Conservation (phyloP, 2,888 invertebrate genomes). For the Lottia scabra region DNA sequence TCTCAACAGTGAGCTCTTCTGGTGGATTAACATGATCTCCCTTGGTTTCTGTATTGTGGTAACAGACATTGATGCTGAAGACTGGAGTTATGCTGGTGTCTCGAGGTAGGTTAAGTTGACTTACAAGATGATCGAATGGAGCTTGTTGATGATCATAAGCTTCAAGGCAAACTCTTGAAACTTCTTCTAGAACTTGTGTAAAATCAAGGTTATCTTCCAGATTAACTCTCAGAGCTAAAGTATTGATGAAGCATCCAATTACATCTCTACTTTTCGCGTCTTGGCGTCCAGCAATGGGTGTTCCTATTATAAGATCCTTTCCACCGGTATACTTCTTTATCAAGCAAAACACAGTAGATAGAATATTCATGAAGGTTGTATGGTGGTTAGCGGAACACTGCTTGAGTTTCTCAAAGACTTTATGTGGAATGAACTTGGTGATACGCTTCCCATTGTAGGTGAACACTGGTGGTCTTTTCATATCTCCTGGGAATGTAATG, state of each 20-base stretch:
- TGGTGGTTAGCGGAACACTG: neutral
- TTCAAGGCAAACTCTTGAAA: neutral
- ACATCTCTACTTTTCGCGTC: neutral
- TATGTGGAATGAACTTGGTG: neutral
- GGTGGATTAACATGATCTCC: neutral
- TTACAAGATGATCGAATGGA: neutral
- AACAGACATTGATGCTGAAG: neutral
- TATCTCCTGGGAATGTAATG: neutral
- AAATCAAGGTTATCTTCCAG: neutral
- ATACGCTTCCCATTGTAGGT: neutral
- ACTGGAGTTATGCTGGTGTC: neutral
- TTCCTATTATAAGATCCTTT: neutral
- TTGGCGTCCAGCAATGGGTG: neutral
- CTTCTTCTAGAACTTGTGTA: neutral
- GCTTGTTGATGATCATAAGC: neutral
- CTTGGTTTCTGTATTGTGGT: neutral
- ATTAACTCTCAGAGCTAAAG: neutral
- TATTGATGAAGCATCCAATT: neutral
- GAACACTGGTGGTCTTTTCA: neutral
- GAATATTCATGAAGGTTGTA: neutral
- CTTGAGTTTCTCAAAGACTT: neutral
- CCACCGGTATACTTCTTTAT: neutral
- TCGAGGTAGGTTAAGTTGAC: neutral
- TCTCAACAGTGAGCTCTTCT: neutral
- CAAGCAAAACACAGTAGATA: neutral